Base-by-base conservation (phyloP, 2,113 vertebrate genomes). In the Parotia lawesii region DNA sequence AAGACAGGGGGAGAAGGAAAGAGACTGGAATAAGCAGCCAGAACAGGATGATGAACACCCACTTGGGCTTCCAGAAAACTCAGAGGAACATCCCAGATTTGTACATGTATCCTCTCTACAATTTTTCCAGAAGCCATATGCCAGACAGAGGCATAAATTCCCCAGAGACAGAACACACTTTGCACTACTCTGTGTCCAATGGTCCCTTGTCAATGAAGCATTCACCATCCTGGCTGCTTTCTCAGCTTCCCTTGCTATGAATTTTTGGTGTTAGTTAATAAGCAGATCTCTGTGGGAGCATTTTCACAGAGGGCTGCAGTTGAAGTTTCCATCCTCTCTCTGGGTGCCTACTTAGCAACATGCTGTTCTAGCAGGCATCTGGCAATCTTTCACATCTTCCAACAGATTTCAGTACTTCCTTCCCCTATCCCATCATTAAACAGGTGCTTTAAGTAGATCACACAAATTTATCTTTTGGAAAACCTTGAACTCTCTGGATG, bases 341-440 rank as follows among this genome's bases (percentile, higher is more conserved):
- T 64, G 81, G 1, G 1, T 87, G 75, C 70, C 64, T 90, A 35
- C 54, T 87, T 83, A 94, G 78, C 47, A 75, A 79, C 84, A 76
- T 4, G 27, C 93, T 95, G 87, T 85, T 91, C 89, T 70, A 87
- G 76, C 73, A 89, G 91, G 87, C 81, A 92, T 91, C 87, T 94
- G 87, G 58, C 76, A 87, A 95, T 90, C 64, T 66, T 82, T 80
- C 56, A 40, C 0, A 0, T 85, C 71, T 95, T 83, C 50, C 64
- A 85, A 67, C 67, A 80, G 87, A 87, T 86, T 90, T 93, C 73
- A 77, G 5, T 74, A 67, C 74, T 93, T 82, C 54, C 85, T 91
- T 87, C 38, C n/a, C 81, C 48, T 75, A 53, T 29, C 27, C 60
- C 47, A 66, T 76, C 74, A 77, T 58, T 82, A 76, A 47, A 57